Evolutionary conservation across 2,113 vertebrate genomes (phyloP).

Genomic region (Ictidomys tridecemlineatus): DNA sequence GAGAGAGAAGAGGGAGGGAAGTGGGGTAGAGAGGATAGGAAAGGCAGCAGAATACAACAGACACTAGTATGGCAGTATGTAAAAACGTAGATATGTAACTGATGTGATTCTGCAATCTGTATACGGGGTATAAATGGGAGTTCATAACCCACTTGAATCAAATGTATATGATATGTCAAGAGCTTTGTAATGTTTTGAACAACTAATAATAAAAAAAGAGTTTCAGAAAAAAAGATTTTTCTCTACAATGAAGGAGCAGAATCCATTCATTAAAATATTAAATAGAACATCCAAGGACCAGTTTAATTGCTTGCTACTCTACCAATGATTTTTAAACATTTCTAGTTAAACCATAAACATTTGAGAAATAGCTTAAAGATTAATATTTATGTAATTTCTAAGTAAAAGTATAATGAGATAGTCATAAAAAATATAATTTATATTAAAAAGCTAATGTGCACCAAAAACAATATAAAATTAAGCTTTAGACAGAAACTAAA

Average conservation of each 20-base stretch:
- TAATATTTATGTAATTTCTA: not conserved
- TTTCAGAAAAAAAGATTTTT: no score
- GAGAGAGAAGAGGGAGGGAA: no score
- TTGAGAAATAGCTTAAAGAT: not conserved
- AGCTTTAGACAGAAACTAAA: not conserved
- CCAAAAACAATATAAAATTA: slow-evolving; percentile 25
- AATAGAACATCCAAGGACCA: not conserved
- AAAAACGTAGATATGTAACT: no score
- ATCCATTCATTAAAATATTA: slow-evolving; percentile 24
- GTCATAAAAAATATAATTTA: not conserved
- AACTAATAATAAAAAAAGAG: no score
- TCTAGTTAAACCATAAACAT: not conserved
- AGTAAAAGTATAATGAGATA: slow-evolving; percentile 16
- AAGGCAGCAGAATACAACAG: no score
- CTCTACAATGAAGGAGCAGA: not conserved
- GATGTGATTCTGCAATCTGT: no score
- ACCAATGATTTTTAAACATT: not conserved
- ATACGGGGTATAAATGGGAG: no score
- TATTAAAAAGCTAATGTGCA: not conserved
- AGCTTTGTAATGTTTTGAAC: no score
- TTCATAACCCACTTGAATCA: no score
- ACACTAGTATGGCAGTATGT: no score
- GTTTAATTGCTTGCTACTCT: not conserved
- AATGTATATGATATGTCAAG: no score
- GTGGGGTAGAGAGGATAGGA: no score